phyloP scores from a whole-genome alignment of 23 tunicate genomes.

The Halocynthia roretzi region DNA sequence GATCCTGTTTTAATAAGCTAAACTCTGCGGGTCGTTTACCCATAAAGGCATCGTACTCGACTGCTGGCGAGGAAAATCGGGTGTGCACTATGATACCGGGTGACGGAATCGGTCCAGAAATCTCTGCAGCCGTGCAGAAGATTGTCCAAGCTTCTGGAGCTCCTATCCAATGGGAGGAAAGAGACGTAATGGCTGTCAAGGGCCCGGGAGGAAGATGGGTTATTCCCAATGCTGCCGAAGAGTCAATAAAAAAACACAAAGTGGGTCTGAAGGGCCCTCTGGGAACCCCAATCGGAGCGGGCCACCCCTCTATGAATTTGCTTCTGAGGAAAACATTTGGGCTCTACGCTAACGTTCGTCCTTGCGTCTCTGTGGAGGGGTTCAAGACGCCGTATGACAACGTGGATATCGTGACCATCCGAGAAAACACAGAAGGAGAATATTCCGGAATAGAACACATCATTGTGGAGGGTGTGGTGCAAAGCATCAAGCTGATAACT shows the following conservation, averaged over 20 bases:
- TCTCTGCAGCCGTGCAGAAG: slow-evolving; percentile 86
- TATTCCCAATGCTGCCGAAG: slow-evolving; percentile 79
- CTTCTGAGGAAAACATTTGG: slow-evolving; percentile 89
- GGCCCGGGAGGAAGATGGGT: slow-evolving; percentile 98
- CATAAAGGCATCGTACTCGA: not conserved
- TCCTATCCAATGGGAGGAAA: slow-evolving; percentile 91
- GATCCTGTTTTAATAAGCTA: no score
- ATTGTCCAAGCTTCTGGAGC: slow-evolving; percentile 99
- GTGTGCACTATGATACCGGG: slow-evolving; percentile 91
- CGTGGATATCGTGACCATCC: slow-evolving; percentile 86
- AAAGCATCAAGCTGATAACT: slow-evolving; percentile 88
- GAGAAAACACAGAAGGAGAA: slow-evolving; percentile 98
- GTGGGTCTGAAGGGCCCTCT: slow-evolving; percentile 96
- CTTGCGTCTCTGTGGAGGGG: slow-evolving; percentile 90
- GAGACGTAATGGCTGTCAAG: slow-evolving; percentile 81
- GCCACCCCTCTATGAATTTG: slow-evolving; percentile 97
- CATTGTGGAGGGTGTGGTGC: slow-evolving; percentile 93
- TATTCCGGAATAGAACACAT: slow-evolving; percentile 93
- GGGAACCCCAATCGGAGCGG: slow-evolving; percentile 92
- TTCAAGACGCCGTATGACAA: slow-evolving; percentile 86
- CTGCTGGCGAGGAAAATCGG: slow-evolving; percentile 23
- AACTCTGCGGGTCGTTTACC: not conserved
- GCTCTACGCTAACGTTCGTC: slow-evolving; percentile 90
- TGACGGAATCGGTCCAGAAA: slow-evolving; percentile 98
- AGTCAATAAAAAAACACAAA: slow-evolving; percentile 81